Conservation (phyloP, 1,140 invertebrate genomes). For the Drosophila repletoides region DNA sequence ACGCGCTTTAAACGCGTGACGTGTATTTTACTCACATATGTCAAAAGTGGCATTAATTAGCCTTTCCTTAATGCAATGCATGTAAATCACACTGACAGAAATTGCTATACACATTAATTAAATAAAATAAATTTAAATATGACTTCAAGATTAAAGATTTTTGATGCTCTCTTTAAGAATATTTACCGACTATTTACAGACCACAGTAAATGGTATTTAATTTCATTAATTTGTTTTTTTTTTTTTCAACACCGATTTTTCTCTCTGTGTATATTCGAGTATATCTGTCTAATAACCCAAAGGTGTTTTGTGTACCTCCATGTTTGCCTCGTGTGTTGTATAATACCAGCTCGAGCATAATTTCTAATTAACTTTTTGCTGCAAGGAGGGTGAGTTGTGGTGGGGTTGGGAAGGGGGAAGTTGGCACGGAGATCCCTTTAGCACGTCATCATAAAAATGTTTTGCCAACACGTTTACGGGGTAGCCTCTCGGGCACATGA, state of each 20-base stretch:
- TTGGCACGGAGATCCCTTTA: conserved; percentile 62
- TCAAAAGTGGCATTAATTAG: conserved; percentile 60
- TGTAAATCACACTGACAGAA: too few species aligned
- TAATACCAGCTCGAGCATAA: conserved; percentile 65
- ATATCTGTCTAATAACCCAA: conserved; percentile 54
- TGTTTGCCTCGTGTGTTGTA: conserved; percentile 27
- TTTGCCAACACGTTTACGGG: conserved; percentile 72
- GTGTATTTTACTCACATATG: conserved; percentile 28
- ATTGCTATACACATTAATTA: too few species aligned
- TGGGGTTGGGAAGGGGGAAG: not conserved
- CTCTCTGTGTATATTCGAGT: conserved; percentile 16
- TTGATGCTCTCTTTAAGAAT: too few species aligned
- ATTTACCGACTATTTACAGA: too few species aligned
- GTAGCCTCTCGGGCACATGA: conserved; percentile 54
- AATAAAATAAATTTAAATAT: too few species aligned
- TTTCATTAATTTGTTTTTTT: too few species aligned
- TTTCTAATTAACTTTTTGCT: conserved; percentile 80
- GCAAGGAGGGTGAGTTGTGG: conserved; percentile 9
- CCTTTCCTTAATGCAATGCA: conserved; percentile 33
- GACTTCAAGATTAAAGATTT: too few species aligned
- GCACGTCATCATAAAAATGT: conserved; percentile 79
- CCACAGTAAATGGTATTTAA: too few species aligned
- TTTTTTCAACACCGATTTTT: conserved; percentile 18
- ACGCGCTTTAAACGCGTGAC: conserved; percentile 43
- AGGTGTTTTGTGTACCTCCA: conserved; percentile 38